These are phyloP conservation scores for Acanthurus leucopareius DNA, from an alignment of 2,797 vertebrate species.

Conservation along the genomic window DNA sequence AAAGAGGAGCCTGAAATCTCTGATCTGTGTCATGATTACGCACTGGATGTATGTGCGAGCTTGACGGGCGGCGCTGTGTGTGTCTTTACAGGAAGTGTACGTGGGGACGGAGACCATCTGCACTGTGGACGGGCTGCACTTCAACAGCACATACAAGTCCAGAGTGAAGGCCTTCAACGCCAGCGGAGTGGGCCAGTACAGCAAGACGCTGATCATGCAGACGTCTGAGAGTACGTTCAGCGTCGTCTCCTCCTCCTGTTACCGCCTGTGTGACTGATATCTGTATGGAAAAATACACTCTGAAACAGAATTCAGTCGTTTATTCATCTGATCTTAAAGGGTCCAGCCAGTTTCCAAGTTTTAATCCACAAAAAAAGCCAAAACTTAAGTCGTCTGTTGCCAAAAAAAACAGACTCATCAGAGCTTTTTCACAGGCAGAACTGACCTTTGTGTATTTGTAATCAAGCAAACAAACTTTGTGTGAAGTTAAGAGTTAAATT, in stretches of 20 bases:
- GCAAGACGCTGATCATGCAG: constrained; percentile 98
- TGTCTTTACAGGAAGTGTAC: constrained; percentile 92
- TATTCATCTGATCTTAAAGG: neutral
- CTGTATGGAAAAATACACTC: constrained; percentile 10
- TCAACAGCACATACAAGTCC: constrained; percentile 97
- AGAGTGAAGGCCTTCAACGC: constrained; percentile 98
- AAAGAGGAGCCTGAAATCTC: constrained; percentile 6
- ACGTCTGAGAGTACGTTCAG: constrained; percentile 94
- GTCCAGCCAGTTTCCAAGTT: neutral
- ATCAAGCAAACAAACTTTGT: neutral
- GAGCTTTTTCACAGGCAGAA: neutral
- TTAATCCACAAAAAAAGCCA: constrained; percentile 8
- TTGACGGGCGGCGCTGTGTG: constrained; percentile 49
- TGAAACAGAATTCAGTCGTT: constrained; percentile 30
- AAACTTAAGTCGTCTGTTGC: constrained; percentile 16
- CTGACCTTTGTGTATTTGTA: neutral
- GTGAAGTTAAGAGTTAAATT: too few relatives aligned
- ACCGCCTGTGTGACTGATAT: neutral
- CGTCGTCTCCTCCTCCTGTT: constrained; percentile 2
- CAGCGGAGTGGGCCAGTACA: constrained; percentile 96
- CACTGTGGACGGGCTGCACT: constrained; percentile 98
- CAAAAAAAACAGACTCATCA: neutral
- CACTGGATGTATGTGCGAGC: constrained; percentile 20
- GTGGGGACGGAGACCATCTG: constrained; percentile 98
- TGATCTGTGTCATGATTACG: constrained; percentile 29